Evolutionary conservation across 2,113 vertebrate species (phyloP).

Genomic region (Uria aalge): DNA sequence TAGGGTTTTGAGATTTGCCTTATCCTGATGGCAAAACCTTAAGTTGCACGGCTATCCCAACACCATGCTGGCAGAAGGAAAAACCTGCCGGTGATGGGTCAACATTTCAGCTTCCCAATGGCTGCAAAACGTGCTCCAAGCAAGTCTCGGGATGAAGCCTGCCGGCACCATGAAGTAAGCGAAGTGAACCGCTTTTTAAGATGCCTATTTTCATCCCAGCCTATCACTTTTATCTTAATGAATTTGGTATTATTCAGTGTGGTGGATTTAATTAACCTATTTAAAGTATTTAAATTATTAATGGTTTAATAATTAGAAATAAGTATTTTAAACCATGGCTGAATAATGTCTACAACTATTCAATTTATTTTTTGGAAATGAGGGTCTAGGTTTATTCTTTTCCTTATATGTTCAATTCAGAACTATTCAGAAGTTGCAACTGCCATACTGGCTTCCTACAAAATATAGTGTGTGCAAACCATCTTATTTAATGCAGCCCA

Average conservation of each 20-base stretch:
- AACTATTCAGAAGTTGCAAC: background rate
- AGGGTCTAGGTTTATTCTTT: background rate
- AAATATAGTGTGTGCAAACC: background rate
- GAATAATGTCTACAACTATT: background rate
- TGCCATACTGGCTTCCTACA: background rate
- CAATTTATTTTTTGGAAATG: background rate
- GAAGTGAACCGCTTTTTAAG: background rate
- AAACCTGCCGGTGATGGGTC: background rate
- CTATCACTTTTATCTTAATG: background rate
- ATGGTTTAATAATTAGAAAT: conserved; percentile 44
- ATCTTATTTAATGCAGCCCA: background rate
- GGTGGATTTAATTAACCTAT: conserved; percentile 29
- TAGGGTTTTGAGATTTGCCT: background rate
- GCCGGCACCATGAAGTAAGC: background rate
- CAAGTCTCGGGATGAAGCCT: background rate
- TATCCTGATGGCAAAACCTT: background rate
- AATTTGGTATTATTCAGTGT: background rate
- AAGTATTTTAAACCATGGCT: conserved; percentile 1
- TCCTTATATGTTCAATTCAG: background rate
- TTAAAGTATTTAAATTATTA: conserved; percentile 5
- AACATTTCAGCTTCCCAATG: background rate
- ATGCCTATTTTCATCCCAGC: background rate
- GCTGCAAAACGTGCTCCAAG: background rate
- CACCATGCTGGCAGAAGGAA: background rate
- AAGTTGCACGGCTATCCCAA: background rate